phyloP scores from a whole-genome alignment of 2,113 vertebrate genomes.

The Ailurus styani region DNA sequence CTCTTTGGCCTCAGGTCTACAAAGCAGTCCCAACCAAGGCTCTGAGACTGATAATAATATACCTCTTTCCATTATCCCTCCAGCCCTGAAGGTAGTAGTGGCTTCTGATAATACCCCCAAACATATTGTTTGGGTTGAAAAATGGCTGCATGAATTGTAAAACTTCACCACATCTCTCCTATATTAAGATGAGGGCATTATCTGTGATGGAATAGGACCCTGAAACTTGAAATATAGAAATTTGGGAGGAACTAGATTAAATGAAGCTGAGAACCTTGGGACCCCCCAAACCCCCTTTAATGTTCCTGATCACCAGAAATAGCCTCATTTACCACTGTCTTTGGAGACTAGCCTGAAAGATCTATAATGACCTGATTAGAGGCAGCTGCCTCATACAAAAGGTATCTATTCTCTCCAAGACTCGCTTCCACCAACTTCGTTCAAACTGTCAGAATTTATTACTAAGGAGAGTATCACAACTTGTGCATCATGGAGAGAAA shows the following conservation, averaged over 20 bases:
- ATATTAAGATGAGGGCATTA: neutral
- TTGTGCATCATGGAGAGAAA: neutral
- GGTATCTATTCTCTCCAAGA: neutral
- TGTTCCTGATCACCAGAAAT: neutral
- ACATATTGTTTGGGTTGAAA: neutral
- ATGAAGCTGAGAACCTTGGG: neutral
- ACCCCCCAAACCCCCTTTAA: neutral
- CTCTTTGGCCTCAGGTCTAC: neutral
- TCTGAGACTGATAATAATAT: no score
- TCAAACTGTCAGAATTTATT: neutral
- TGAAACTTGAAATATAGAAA: neutral
- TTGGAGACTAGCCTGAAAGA: neutral
- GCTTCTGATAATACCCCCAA: neutral
- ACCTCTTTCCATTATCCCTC: neutral
- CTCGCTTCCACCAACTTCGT: neutral
- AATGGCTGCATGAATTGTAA: neutral
- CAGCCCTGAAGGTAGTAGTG: neutral
- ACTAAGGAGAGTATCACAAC: neutral
- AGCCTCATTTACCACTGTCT: neutral
- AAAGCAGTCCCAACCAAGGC: neutral
- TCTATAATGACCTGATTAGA: neutral
- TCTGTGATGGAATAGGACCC: neutral
- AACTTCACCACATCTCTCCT: neutral
- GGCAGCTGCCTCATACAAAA: neutral
- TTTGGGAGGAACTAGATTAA: neutral